Conservation (phyloP, 1,140 invertebrate genomes). For the Euborellia annulipes region DNA sequence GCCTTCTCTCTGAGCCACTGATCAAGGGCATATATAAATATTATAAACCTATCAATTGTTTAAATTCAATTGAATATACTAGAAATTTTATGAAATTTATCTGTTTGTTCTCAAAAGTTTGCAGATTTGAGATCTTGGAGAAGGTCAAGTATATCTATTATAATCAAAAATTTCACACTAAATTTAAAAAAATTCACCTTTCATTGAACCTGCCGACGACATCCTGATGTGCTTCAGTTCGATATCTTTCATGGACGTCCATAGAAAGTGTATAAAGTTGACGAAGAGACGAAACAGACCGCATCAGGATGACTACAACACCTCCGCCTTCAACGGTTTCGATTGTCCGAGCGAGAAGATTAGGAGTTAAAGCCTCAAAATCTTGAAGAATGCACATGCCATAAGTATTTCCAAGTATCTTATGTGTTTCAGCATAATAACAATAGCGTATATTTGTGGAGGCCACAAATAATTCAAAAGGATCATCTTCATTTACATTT, state of each 20-base stretch:
- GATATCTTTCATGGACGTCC: conserved; percentile 93
- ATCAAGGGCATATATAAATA: too few relatives aligned
- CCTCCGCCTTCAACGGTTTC: conserved; percentile 99
- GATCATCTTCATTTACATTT: conserved; percentile 86
- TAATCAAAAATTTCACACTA: conserved; percentile 2
- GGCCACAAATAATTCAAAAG: conserved; percentile 92
- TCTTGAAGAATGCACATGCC: conserved; percentile 90
- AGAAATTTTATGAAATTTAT: too few relatives aligned
- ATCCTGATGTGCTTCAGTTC: conserved; percentile 88
- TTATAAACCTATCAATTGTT: too few relatives aligned
- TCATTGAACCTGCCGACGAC: conserved; percentile 94
- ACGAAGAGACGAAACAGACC: conserved; percentile 73
- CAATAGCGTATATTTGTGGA: conserved; percentile 94
- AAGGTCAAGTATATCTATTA: too few relatives aligned
- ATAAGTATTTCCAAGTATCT: conserved; percentile 94
- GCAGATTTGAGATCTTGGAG: too few relatives aligned
- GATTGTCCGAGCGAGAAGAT: conserved; percentile 88
- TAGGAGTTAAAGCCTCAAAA: conserved; percentile 98
- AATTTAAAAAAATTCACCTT: conserved; percentile 40
- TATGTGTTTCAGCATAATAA: conserved; percentile 96
- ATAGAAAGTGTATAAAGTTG: conserved; percentile 94
- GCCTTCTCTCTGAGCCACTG: too few relatives aligned
- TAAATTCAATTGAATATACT: too few relatives aligned
- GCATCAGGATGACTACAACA: conserved; percentile 69
- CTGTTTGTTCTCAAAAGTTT: too few relatives aligned